Evolutionary conservation across 2,113 vertebrate species (phyloP).

Genomic region (Alethe diademata): DNA sequence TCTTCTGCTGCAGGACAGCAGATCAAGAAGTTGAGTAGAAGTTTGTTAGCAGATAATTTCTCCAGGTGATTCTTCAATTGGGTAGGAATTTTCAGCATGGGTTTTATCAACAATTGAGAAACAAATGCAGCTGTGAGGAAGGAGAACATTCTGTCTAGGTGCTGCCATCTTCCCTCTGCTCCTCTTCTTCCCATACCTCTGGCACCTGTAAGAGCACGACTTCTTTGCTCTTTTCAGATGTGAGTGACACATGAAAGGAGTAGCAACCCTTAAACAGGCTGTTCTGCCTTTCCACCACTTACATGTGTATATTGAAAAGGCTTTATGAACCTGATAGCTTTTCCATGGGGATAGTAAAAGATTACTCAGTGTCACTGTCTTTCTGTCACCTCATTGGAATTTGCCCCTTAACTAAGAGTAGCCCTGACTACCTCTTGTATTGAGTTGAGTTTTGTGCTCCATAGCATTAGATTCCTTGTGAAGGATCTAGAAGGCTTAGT

Average conservation of each 20-base stretch:
- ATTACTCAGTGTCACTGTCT: neutral
- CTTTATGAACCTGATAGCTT: neutral
- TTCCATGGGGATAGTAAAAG: neutral
- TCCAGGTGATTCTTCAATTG: neutral
- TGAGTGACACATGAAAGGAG: neutral
- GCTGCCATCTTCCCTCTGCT: neutral
- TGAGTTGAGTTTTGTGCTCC: neutral
- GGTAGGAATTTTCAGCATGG: neutral
- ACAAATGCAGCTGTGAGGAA: neutral
- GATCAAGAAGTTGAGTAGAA: neutral
- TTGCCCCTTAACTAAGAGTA: neutral
- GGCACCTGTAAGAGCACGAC: neutral
- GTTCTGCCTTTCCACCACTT: neutral
- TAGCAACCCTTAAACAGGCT: neutral
- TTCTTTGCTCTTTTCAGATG: accelerated
- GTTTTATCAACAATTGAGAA: neutral
- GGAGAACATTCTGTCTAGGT: neutral
- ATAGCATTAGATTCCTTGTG: neutral
- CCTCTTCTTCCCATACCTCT: neutral
- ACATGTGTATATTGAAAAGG: accelerated
- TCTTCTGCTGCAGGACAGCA: neutral
- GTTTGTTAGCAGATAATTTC: neutral
- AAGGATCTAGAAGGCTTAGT: neutral
- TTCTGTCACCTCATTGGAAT: neutral
- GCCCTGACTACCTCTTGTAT: neutral